Conservation (phyloP, 2,888 invertebrate species). For the Zygaena filipendulae region DNA sequence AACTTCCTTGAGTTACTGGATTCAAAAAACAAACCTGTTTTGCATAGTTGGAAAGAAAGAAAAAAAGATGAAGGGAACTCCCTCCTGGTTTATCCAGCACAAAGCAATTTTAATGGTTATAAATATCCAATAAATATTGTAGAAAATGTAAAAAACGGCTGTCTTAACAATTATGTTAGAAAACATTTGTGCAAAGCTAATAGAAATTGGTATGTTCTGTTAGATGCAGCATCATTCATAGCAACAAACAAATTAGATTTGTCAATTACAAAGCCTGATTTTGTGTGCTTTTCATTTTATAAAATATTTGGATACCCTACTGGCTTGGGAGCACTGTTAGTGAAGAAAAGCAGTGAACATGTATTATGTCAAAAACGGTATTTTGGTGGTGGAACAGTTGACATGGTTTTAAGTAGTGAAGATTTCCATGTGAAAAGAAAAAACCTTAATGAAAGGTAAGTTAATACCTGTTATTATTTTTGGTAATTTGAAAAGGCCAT, state of each 20-base stretch:
- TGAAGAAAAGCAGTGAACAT: conserved; percentile 72
- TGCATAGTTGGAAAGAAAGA: conserved; percentile 17
- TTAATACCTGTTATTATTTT: too few relatives aligned
- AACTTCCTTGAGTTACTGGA: conserved; percentile 57
- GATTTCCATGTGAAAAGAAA: conserved; percentile 77
- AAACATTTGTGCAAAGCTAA: conserved; percentile 41
- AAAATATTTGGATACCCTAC: conserved; percentile 97
- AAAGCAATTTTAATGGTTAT: conserved; percentile 94
- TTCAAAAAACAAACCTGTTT: conserved; percentile 13
- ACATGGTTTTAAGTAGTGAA: conserved; percentile 79
- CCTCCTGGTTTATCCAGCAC: conserved; percentile 89
- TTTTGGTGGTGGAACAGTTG: conserved; percentile 95
- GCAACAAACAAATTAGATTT: conserved; percentile 84
- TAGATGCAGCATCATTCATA: conserved; percentile 89
- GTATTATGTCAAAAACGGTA: conserved; percentile 75
- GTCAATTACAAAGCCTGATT: conserved; percentile 80
- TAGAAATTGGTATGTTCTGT: conserved; percentile 76
- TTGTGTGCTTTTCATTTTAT: conserved; percentile 93
- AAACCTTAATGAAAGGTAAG: conserved; percentile 77
- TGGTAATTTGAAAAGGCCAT: too few relatives aligned
- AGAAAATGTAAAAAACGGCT: conserved; percentile 69
- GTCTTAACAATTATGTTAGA: conserved; percentile 46
- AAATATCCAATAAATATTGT: conserved; percentile 88
- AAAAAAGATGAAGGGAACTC: conserved; percentile 35
- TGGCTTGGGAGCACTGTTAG: conserved; percentile 90